phyloP scores from a whole-genome alignment of 2,888 invertebrate species.

The Myathropa florea region DNA sequence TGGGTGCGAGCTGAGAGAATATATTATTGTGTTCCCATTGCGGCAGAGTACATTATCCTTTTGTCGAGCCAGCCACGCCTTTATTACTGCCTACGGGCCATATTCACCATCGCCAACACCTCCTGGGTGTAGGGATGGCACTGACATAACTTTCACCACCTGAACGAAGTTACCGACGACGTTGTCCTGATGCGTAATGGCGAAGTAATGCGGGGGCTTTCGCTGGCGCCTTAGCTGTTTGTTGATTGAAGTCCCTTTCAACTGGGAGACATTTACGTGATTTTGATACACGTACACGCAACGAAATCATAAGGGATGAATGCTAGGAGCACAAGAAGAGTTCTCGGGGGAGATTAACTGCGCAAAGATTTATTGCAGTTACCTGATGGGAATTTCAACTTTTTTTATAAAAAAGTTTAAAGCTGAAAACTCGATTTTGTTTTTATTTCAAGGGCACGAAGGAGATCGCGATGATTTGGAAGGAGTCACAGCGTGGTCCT shows the following conservation, averaged over 20 bases:
- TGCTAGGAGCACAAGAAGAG: background rate
- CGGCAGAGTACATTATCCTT: constrained; percentile 38
- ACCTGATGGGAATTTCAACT: constrained; percentile 22
- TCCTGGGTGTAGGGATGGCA: background rate
- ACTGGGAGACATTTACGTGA: constrained; percentile 19
- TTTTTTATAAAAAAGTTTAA: background rate
- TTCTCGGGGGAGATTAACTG: constrained; percentile 22
- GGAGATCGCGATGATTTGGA: background rate
- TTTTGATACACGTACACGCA: background rate
- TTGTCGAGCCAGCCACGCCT: constrained; percentile 9
- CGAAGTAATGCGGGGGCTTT: constrained; percentile 19
- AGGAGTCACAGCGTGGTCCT: background rate
- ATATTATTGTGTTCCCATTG: constrained; percentile 31
- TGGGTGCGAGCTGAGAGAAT: background rate
- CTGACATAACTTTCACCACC: constrained; percentile 25
- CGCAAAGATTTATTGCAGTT: constrained; percentile 35
- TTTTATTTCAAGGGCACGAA: background rate
- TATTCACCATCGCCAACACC: background rate
- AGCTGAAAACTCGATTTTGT: background rate
- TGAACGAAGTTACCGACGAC: constrained; percentile 2
- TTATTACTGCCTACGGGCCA: constrained; percentile 32
- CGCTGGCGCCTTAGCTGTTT: constrained; percentile 6
- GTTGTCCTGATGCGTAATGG: constrained; percentile 13
- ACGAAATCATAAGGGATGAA: background rate
- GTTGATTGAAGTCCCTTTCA: constrained; percentile 31